phyloP scores from a whole-genome alignment of 2,113 vertebrate species.

The Oryctolagus cuniculus region mOryCun1.1 NC_091441.1:30406501-30407000 shows the following conservation, averaged over 20 bases:
- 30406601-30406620: constrained; percentile 43
- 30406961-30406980: constrained; percentile 59
- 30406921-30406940: constrained; percentile 68
- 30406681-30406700: constrained; percentile 65
- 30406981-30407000: constrained; percentile 63
- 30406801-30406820: constrained; percentile 72
- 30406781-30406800: constrained; percentile 74
- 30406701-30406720: constrained; percentile 37
- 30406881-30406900: constrained; percentile 71
- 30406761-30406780: constrained; percentile 61
- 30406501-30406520: not conserved
- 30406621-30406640: constrained; percentile 19
- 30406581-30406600: constrained; percentile 48
- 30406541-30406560: constrained; percentile 49
- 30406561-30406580: not conserved
- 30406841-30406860: constrained; percentile 73
- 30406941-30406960: constrained; percentile 70
- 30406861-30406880: constrained; percentile 57
- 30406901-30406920: constrained; percentile 73
- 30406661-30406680: constrained; percentile 48
- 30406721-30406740: constrained; percentile 43
- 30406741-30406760: constrained; percentile 53
- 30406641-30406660: constrained; percentile 53
- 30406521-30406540: constrained; percentile 47
- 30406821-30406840: constrained; percentile 57